Conservation (phyloP, 2,797 vertebrate genomes). For the Phylloscopus collybita region DNA sequence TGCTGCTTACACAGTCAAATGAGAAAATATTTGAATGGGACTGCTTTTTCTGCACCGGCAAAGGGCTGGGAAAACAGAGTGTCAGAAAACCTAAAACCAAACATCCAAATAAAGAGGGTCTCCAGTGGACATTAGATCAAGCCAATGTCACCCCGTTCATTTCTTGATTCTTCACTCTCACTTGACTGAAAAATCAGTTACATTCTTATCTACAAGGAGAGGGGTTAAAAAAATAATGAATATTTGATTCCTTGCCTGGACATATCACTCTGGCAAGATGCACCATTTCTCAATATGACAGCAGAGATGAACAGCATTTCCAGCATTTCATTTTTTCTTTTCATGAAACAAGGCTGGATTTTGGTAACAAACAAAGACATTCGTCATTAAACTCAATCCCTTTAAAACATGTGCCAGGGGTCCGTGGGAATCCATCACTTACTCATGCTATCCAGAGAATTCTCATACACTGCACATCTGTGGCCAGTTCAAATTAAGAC, state of each 20-base stretch:
- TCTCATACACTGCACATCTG: not conserved
- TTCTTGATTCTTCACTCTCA: not conserved
- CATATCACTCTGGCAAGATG: not conserved
- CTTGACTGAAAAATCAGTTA: not conserved
- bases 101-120: not conserved
- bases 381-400: slow-evolving; percentile 29
- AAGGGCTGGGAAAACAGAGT: not conserved
- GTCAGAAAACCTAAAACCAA: not conserved
- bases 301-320: not conserved
- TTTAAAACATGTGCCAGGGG: not conserved
- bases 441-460: not conserved
- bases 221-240: not conserved
- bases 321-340: not conserved
- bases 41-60: not conserved
- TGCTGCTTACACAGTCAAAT: not conserved
- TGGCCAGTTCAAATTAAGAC: not conserved
- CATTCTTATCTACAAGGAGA: not conserved
- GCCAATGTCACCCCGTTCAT: not conserved
- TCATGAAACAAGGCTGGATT: slow-evolving; percentile 1
- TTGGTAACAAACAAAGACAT: slow-evolving; percentile 22
- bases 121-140: not conserved
- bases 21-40: not conserved
- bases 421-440: slow-evolving; percentile 19
- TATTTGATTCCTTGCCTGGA: not conserved
- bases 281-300: not conserved